Base-by-base conservation (phyloP, 2,113 vertebrate genomes). In the Eublepharis macularius region DNA sequence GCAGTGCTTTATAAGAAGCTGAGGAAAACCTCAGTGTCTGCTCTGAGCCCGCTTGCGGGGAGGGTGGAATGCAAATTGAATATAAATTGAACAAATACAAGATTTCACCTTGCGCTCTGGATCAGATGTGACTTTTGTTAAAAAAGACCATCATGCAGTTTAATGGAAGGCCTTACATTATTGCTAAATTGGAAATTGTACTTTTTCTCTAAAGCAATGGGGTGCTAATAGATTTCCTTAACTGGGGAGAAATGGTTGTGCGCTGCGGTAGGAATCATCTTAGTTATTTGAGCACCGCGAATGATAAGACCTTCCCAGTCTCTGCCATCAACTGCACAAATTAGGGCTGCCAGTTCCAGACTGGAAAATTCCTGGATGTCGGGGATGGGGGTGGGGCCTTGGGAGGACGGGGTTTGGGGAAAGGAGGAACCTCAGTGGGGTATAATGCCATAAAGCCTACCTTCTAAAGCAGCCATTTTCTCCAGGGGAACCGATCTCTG, bases 141-240 rank as follows among this genome's bases (percentile, higher is more conserved):
- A 26, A 39, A 47, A 60, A 85, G 49, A n/a, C 68, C 12, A 83
- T 17, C 14, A 7, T 5, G 16, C 14, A 41, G 32, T 41, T 34
- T n/a, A 34, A 49, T 82, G 76, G 34, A 8, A 84, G 21, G 29
- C 5, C 79, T 81, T 1, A 29, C 77, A 29, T 32, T 75, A 5
- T 29, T 69, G 41, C 3, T 45, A 39, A 89, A 81, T 14, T 14
- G 26, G 4, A 2, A 49, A 54, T 21, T 45, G 79, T 86, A 86
- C 76, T 32, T 87, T 87, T 43, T 9, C n/a, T 26, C 83, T 89
- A n/a, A 16, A 72, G 29, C 66, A 17, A 2, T 29, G 1, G 2
- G 26, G 69, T 84, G 76, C 76, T 66, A 83, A 82, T 77, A 66
- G 32, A 2, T 17, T 85, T 89, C 83, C 47, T 81, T 6, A 76